Conservation (phyloP, 2,888 invertebrate species). For the Drosophila prolongata region DNA sequence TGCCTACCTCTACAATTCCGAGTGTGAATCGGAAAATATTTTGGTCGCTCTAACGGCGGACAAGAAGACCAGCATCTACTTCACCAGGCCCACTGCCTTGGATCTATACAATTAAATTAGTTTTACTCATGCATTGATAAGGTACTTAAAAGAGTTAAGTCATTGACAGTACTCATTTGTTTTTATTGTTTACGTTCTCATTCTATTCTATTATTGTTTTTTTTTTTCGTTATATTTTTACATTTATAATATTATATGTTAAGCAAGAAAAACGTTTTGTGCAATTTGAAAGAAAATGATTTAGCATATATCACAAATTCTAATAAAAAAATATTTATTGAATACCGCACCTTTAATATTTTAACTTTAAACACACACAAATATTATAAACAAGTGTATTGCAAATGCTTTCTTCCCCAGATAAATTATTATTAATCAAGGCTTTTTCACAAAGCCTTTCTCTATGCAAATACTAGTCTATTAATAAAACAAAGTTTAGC, state of each 20-base stretch:
- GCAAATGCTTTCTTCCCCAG: too few species aligned
- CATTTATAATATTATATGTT: too few species aligned
- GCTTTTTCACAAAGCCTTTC: too few species aligned
- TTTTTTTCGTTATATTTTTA: constrained; percentile 1
- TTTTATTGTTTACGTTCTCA: neutral
- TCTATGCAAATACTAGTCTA: too few species aligned
- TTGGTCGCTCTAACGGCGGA: constrained; percentile 28
- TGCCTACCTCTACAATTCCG: constrained; percentile 23
- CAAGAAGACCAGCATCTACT: constrained; percentile 29
- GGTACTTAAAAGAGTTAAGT: too few species aligned
- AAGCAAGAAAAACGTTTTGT: too few species aligned
- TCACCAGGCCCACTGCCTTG: constrained; percentile 24
- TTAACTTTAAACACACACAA: too few species aligned
- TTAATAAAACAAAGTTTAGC: constrained; percentile 9
- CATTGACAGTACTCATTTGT: neutral
- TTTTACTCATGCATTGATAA: neutral
- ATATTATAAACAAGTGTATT: too few species aligned
- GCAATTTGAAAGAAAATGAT: too few species aligned
- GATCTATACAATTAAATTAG: neutral
- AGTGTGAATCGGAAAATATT: constrained; percentile 22
- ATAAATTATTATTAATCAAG: too few species aligned
- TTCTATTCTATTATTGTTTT: neutral
- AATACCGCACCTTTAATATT: neutral
- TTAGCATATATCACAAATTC: too few species aligned
- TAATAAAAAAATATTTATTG: neutral